These are phyloP conservation scores for Microcebus jonahi DNA, from an alignment of 2,113 vertebrate genomes.

Conservation along the genomic window DNA sequence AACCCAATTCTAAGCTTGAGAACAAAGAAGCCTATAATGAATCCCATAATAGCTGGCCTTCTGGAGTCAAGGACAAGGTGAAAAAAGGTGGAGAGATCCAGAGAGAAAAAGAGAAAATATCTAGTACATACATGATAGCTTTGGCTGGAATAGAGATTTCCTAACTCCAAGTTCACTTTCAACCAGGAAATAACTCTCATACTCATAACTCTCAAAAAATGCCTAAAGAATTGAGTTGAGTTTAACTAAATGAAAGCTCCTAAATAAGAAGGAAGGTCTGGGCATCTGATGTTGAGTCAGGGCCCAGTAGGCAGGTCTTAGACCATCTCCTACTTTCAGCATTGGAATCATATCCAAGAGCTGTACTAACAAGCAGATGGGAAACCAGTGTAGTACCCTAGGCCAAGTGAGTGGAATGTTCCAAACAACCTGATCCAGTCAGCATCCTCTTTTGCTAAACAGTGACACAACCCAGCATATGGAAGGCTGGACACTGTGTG, in stretches of 20 bases:
- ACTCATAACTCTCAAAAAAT: neutral
- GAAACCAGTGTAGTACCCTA: neutral
- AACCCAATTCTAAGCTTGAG: neutral
- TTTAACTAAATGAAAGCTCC: neutral
- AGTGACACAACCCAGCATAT: conserved; percentile 66
- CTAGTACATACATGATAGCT: neutral
- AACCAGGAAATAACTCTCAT: neutral
- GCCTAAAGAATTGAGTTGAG: neutral
- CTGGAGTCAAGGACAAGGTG: neutral
- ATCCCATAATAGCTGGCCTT: neutral
- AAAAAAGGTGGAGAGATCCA: neutral
- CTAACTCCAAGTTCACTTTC: neutral
- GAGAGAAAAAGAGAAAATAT: neutral
- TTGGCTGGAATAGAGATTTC: neutral
- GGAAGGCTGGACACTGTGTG: conserved; percentile 46
- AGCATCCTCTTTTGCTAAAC: conserved; percentile 60
- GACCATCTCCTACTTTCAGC: conserved; percentile 14
- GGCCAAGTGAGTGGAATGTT: conserved; percentile 68
- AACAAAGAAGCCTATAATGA: neutral
- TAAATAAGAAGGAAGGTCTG: neutral
- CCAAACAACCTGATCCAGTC: conserved; percentile 60
- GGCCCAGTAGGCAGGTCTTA: neutral
- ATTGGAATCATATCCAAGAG: conserved; percentile 46
- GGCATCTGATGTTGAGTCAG: neutral
- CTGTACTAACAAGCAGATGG: conserved; percentile 70